Base-by-base conservation (phyloP, 2,888 invertebrate genomes). In the Xestia c-nigrum region DNA sequence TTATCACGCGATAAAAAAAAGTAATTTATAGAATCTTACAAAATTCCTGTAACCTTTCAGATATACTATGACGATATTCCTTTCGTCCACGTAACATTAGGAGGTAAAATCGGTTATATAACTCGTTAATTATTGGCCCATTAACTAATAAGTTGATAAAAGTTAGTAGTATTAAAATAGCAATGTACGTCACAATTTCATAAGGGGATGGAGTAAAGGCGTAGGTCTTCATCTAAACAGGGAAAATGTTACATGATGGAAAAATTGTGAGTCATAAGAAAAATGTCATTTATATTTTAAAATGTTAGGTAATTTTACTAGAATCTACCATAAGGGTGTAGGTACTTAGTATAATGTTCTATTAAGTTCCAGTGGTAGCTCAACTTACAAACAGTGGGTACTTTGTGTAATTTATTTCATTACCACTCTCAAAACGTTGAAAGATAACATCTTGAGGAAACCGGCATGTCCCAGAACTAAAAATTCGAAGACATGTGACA, bases 121-220 rank as follows among this genome's bases (percentile, higher is more conserved):
- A 52, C 21, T 74, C 10, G 16, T 9, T 24, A 59, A 50, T 65
- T 52, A 50, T 65, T 66, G 61, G 9, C 63, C 61, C 31, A n/a
- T 63, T 74, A 61, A 47, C 19, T 55, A 74, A 74, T 21, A 47
- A 76, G 4, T 64, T 80, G 2, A 47, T 47, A 24, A 72, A 78
- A 77, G 38, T 77, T 52, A 19, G 21, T 19, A 9, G 5, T 21
- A 50, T 24, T 0, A 19, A 57, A 81, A 74, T 67, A 57, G 47
- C 43, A 81, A 55, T n/a, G 31, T 31, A 40, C 78, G 81, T 81
- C 67, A 68, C 3, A 24, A 50, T 47, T 81, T 67, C 55, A 19
- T 21, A 38, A 73, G 43, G 68, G 24, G 38, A 52, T 14, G 31
- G 55, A n/a, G 43, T 19, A n/a, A 67, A 63, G 14, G 12, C 74